phyloP scores from a whole-genome alignment of 2,797 vertebrate genomes.

The Odontamblyopus lacepedii region DNA sequence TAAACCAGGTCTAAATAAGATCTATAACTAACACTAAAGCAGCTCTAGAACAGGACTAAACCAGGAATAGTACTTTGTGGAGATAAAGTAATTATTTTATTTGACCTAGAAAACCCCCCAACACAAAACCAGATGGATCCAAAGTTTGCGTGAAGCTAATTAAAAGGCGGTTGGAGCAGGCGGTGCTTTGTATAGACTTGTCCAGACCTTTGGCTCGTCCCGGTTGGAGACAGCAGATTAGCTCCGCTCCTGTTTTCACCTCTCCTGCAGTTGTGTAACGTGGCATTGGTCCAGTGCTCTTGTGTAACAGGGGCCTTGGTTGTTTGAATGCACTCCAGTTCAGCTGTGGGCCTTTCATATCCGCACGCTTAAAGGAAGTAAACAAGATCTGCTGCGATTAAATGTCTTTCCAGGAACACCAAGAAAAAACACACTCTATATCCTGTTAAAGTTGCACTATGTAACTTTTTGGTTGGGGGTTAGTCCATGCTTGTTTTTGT shows the following conservation, averaged over 20 bases:
- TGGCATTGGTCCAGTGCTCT: slow-evolving; percentile 62
- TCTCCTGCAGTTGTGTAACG: slow-evolving; percentile 67
- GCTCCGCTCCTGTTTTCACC: slow-evolving; percentile 58
- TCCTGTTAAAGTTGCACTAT: no score
- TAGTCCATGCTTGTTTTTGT: no score
- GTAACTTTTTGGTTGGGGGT: no score
- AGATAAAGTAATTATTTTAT: neutral
- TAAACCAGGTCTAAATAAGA: no score
- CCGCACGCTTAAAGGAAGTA: slow-evolving; percentile 37
- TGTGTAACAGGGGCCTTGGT: slow-evolving; percentile 64
- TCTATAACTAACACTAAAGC: no score
- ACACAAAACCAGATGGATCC: slow-evolving; percentile 14
- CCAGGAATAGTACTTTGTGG: no score
- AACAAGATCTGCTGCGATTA: slow-evolving; percentile 50
- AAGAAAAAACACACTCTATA: no score
- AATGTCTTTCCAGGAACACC: slow-evolving; percentile 2
- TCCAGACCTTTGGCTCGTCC: slow-evolving; percentile 11
- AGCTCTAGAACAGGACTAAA: no score
- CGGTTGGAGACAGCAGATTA: slow-evolving; percentile 47
- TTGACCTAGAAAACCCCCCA: neutral
- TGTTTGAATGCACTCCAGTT: slow-evolving; percentile 54
- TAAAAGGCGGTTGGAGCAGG: neutral
- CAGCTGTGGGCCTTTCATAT: slow-evolving; percentile 48
- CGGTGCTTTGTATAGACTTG: neutral
- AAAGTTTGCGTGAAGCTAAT: slow-evolving; percentile 20